Evolutionary conservation across 2,888 invertebrate species (phyloP), one percentile per base, ranked within the genome.

Genomic region (Meteorus colon): DNA sequence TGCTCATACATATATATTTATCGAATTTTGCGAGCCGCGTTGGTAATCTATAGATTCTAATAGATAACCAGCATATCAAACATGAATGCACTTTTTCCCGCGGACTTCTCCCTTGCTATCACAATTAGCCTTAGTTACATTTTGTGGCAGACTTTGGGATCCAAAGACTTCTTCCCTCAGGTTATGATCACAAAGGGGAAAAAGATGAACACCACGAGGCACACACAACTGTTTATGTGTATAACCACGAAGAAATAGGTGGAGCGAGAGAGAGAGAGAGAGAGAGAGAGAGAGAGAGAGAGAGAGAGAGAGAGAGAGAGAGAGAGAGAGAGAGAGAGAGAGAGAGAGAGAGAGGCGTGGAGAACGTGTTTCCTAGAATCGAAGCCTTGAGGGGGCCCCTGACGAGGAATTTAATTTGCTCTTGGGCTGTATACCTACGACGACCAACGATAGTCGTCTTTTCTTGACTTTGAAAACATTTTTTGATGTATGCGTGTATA

Each of bases 401-500:
- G 65, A 65, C 65, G 41, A 65, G 62, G 48, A 45, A 16, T 59
- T 67, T 55, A 65, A 69, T 62, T 37, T 67, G 34, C 62, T 45
- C 69, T 27, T 59, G 66, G 70, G 19, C 59, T 62, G 37, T 72
- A n/a, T 66, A 41, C 24, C 19, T 60, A 31, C 59, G 60, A 67
- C 37, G 68, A 67, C 41, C 67, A 51, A 27, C 19, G 51, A 45
- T 41, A 10, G 55, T 34, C 4, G 37, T 24, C 6, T 24, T 29
- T 14, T 24, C 41, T 37, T 6, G 41, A 29, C 66, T 51, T 67
- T 24, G 19, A 27, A 67, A 45, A 62, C 66, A 67, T 68, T 68
- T 76, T 76, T 67, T 67, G 70, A 66, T 62, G 34, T 59, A 62
- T 19, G 65, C 31, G 34, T 51, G 62, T 66, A n/a, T 37, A 62